Conservation (phyloP, 2,888 invertebrate genomes). For the Tinea trinotella region DNA sequence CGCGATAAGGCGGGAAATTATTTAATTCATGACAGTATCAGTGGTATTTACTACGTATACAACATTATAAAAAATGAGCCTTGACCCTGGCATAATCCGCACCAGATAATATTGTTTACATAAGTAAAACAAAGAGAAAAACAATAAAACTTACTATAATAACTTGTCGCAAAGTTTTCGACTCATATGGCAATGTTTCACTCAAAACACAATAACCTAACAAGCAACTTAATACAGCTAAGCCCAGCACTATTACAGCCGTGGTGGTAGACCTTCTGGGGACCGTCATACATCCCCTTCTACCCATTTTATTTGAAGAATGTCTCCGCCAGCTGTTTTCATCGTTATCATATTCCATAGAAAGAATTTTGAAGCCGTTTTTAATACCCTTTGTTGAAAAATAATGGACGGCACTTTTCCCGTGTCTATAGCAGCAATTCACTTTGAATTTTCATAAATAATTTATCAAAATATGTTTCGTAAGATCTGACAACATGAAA, state of each 20-base stretch:
- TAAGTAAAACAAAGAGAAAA: no score
- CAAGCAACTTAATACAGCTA: constrained; percentile 61
- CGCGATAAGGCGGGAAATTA: no score
- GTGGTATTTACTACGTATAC: no score
- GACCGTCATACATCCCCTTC: constrained; percentile 41
- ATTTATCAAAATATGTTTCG: no score
- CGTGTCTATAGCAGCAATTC: neutral
- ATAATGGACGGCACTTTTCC: neutral
- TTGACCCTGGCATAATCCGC: no score
- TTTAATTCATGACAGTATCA: no score
- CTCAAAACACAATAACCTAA: constrained; percentile 62
- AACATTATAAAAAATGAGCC: no score
- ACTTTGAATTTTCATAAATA: no score
- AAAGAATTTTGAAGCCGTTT: neutral
- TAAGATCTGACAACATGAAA: no score
- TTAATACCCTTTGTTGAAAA: neutral
- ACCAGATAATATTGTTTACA: no score
- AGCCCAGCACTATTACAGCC: constrained; percentile 54
- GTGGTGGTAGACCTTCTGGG: constrained; percentile 49
- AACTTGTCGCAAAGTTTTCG: constrained; percentile 55
- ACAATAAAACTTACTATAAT: constrained; percentile 44
- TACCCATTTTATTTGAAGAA: constrained; percentile 36
- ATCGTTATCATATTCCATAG: constrained; percentile 58
- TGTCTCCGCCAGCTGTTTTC: constrained; percentile 56
- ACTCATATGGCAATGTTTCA: constrained; percentile 59